A percentile compares a stretch with the other conserved stretches of the same genome.
These are phyloP conservation scores for Bombylius discolor DNA, from an alignment of 2,888 invertebrate species.

Conservation along the genomic window DNA sequence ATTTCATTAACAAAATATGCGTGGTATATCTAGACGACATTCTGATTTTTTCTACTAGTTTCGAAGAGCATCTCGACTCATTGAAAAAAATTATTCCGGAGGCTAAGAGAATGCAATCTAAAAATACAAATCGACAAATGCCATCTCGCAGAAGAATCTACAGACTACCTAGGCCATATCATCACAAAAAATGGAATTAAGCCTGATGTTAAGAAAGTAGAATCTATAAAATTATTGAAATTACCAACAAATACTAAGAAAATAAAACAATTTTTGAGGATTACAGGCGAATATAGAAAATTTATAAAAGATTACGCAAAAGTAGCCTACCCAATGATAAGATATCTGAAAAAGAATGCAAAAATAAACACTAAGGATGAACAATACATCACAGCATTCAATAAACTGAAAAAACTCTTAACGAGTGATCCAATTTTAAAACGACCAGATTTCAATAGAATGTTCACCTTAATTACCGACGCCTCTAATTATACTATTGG, in stretches of 20 bases:
- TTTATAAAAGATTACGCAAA: constrained; percentile 10
- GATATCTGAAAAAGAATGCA: too few relatives aligned
- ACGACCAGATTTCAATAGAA: too few relatives aligned
- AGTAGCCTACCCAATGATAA: neutral
- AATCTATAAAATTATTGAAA: constrained; percentile 9
- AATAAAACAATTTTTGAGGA: constrained; percentile 10
- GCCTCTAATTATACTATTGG: too few relatives aligned
- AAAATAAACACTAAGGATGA: too few relatives aligned
- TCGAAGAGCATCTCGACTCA: constrained; percentile 1
- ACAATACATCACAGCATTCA: too few relatives aligned
- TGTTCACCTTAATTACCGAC: too few relatives aligned
- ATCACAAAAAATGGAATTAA: constrained; percentile 19
- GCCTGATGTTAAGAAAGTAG: constrained; percentile 20
- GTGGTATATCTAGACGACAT: neutral
- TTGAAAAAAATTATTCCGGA: neutral
- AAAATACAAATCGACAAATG: constrained; percentile 4
- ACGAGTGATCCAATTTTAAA: too few relatives aligned
- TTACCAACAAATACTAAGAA: constrained; percentile 1
- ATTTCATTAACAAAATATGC: too few relatives aligned
- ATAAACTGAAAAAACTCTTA: too few relatives aligned
- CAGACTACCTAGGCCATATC: constrained; percentile 18
- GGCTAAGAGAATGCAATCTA: neutral
- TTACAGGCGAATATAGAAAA: constrained; percentile 9
- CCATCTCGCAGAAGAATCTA: neutral
- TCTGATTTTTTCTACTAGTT: constrained; percentile 1